Percentiles rank a stretch among this genome's conserved stretches.
Evolutionary conservation across 2,113 vertebrate genomes (phyloP).

Genomic region (Leptocoma aspasia): DNA sequence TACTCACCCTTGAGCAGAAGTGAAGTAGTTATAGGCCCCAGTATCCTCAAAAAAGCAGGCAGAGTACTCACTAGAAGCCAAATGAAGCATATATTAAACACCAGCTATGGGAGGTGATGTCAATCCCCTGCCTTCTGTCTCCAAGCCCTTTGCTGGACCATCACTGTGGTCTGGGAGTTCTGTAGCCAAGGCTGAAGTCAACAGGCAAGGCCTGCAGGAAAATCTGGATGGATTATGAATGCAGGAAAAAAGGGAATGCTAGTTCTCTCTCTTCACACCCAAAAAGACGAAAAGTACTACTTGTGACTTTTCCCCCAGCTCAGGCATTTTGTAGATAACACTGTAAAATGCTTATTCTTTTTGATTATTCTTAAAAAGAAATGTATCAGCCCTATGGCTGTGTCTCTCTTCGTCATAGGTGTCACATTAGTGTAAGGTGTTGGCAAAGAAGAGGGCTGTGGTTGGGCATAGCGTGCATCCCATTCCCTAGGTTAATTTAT

Average conservation of each 20-base stretch:
- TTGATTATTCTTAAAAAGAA: neutral
- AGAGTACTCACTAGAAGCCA: neutral
- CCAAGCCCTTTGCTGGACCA: rapidly evolving
- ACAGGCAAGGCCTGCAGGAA: neutral
- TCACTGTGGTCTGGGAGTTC: neutral
- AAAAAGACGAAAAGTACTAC: neutral
- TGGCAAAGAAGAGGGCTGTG: neutral
- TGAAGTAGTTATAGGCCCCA: neutral
- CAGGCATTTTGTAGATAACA: neutral
- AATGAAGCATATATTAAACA: neutral
- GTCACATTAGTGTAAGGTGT: neutral
- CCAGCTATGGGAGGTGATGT: neutral
- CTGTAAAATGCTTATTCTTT: neutral
- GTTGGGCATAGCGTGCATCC: neutral
- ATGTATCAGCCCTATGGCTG: neutral
- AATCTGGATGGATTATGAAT: neutral
- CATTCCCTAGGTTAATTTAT: neutral
- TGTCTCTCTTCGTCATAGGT: neutral
- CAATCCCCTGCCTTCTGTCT: neutral
- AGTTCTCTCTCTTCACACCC: neutral
- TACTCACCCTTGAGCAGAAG: neutral
- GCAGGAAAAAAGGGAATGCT: neutral
- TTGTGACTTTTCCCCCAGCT: neutral
- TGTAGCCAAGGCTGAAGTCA: neutral
- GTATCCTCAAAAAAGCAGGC: neutral